These are phyloP conservation scores for Callaeas wilsoni DNA, from an alignment of 2,113 vertebrate species.

Conservation along the genomic window DNA sequence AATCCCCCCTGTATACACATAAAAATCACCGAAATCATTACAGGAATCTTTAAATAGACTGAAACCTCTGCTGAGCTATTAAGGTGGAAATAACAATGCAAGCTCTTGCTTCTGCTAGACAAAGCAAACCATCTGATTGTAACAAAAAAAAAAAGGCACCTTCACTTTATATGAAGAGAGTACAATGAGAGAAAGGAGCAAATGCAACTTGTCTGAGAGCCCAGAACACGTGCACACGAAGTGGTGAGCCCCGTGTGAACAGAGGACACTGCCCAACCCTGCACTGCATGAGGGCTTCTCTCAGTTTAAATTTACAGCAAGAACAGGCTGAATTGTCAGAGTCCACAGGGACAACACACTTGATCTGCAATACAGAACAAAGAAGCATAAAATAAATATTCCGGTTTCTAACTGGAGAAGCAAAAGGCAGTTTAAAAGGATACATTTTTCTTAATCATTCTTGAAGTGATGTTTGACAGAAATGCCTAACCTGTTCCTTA, in stretches of 20 bases:
- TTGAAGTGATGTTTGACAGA: neutral
- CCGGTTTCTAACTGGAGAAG: neutral
- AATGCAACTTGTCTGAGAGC: neutral
- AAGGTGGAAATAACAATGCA: conserved; percentile 19
- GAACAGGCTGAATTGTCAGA: neutral
- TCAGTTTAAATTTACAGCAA: neutral
- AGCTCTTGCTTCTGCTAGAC: neutral
- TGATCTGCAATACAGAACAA: neutral
- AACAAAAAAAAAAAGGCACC: neutral
- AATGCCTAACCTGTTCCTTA: too few species aligned
- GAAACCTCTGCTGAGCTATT: conserved; percentile 34
- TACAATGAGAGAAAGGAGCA: neutral
- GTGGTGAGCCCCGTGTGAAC: neutral
- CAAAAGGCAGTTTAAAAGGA: neutral
- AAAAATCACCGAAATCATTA: conserved; percentile 21
- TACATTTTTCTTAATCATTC: neutral
- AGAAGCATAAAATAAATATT: neutral
- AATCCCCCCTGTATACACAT: neutral
- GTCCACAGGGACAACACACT: neutral
- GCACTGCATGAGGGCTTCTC: neutral
- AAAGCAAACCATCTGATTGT: neutral
- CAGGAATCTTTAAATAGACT: neutral
- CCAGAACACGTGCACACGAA: neutral
- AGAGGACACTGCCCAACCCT: neutral
- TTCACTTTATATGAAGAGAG: neutral